Base-by-base conservation (phyloP, 1,140 invertebrate species). In the Catajapyx aquilonaris region DNA sequence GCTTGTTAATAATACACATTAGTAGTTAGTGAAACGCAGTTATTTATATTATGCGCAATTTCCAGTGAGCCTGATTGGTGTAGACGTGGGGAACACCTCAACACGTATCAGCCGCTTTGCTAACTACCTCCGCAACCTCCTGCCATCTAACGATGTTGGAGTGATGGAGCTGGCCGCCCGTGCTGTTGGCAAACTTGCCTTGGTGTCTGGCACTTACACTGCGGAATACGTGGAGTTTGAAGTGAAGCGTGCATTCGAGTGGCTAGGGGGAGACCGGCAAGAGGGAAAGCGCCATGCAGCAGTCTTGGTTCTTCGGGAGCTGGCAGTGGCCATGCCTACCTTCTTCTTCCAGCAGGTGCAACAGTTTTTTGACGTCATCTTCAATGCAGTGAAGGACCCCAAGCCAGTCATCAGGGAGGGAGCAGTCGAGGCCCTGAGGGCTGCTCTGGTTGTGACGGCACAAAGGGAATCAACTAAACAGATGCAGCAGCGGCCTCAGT, bases 291-390 rank as follows among this genome's bases (percentile, higher is more conserved):
- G 86, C 40, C 84, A 90, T 54, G 85, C 87, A 5, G 86, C 87
- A 1, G 88, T 94, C 2, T 61, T 97, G 17, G 73, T 97, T 9
- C 55, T 96, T 5, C 75, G 83, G 50, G 94, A 98, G 60, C 57
- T 99, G 11, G 94, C 94, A 9, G 74, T 88, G 13, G 84, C 84
- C 10, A 87, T 93, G 59, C 91, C 91, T 2, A 95, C 91, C 11
- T 94, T 93, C 57, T 99, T 99, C 57, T 97, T 94, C 54, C 90
- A 96, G 60, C 86, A 94, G 67, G 85, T 95, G 0, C 83, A 84
- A 13, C 76, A 76, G 33, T 97, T 97, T 57, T 97, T 97, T 57
- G 90, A 96, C 41, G 67, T 83, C 23, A 94, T 97, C 40, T 90
- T 97, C 47, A 79, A 79, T 48, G 85, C 86, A 2, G 71, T 96